phyloP scores from a whole-genome alignment of 2,113 vertebrate genomes.

The Oryzias curvinotus region DNA sequence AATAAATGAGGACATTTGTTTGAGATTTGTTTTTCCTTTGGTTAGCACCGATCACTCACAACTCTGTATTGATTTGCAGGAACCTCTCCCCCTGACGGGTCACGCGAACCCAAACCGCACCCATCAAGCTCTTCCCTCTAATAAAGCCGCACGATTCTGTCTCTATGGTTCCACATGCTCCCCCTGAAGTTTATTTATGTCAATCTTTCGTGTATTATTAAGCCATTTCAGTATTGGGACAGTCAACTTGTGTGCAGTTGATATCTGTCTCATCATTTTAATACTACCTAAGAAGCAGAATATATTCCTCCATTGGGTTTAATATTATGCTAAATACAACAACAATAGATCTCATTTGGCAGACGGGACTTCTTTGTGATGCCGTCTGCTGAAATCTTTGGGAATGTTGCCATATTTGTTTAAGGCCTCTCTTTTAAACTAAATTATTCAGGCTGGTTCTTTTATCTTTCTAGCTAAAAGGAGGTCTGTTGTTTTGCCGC shows the following conservation, averaged over 20 bases:
- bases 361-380: conserved; percentile 37
- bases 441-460: conserved; percentile 12
- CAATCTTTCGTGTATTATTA: not conserved
- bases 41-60: not conserved
- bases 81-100: not conserved
- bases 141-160: not conserved
- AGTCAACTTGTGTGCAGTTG: conserved; percentile 16
- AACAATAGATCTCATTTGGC: conserved; percentile 29
- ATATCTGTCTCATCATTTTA: conserved; percentile 25
- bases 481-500: conserved; percentile 2
- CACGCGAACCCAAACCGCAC: not conserved
- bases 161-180: not conserved
- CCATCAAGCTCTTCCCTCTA: not conserved
- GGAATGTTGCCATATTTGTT: conserved; percentile 20
- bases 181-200: not conserved
- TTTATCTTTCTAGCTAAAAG: conserved; percentile 22
- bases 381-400: conserved; percentile 39
- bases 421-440: conserved; percentile 18
- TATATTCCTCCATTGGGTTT: conserved; percentile 31
- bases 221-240: not conserved
- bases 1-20: no score
- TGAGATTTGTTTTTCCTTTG: not conserved
- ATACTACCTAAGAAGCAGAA: conserved; percentile 29
- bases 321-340: conserved; percentile 36
- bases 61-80: not conserved